A percentile compares a stretch with the other conserved stretches of the same genome.
Conservation (phyloP, 2,113 vertebrate species). For the Lates calcarifer region DNA sequence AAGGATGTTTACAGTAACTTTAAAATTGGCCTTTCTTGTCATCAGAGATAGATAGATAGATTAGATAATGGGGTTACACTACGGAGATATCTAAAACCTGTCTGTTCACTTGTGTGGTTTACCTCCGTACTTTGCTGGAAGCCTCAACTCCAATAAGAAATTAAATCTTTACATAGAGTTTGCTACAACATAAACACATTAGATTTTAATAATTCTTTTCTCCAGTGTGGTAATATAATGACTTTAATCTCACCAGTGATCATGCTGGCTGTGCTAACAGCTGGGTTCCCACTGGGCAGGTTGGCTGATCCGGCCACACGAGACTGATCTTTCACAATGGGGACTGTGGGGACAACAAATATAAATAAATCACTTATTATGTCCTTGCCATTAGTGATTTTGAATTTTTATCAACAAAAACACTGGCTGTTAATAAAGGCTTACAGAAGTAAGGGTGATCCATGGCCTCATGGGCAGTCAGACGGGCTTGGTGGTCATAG, state of each 20-base stretch:
- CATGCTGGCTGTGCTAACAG: slow-evolving; percentile 78
- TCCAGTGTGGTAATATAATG: background rate
- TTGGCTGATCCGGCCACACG: slow-evolving; percentile 73
- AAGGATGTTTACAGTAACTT: no score
- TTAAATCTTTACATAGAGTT: no score
- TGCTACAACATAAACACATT: no score
- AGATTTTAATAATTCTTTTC: background rate
- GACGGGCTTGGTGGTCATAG: slow-evolving; percentile 86
- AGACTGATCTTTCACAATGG: slow-evolving; percentile 83
- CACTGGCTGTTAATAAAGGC: background rate
- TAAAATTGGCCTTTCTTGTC: no score
- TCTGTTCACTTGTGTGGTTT: no score
- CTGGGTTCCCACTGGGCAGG: slow-evolving; percentile 73
- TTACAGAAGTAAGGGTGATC: slow-evolving; percentile 87
- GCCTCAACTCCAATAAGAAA: no score
- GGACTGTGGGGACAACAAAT: slow-evolving; percentile 58
- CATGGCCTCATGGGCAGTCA: slow-evolving; percentile 86
- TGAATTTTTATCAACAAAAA: background rate
- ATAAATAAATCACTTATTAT: background rate
- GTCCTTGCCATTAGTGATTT: no score
- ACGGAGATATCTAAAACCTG: no score
- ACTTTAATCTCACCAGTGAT: slow-evolving; percentile 77
- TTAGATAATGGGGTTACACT: no score
- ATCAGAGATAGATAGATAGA: no score
- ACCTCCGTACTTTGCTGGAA: no score